Conservation (phyloP, 2,113 vertebrate species). For the Alligator sinensis region DNA sequence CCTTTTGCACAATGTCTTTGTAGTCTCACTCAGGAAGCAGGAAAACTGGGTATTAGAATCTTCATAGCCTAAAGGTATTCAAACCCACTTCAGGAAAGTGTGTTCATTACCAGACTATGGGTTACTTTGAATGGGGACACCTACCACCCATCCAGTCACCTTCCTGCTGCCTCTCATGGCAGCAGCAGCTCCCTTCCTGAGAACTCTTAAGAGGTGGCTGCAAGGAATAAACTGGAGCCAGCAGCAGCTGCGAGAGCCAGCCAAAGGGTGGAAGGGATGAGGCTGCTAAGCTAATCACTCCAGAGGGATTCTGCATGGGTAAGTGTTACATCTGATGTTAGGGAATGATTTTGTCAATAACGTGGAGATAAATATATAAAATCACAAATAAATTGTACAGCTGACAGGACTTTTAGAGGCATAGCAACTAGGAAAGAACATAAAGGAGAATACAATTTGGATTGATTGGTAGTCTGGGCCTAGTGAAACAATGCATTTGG, state of each 20-base stretch:
- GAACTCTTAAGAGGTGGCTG: neutral
- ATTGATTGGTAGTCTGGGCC: too few species aligned
- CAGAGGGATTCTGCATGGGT: neutral
- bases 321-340: neutral
- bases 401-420: fast-evolving
- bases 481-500: neutral
- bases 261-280: fast-evolving
- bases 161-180: neutral
- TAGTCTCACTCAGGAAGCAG: too few species aligned
- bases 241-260: neutral
- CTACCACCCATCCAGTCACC: neutral
- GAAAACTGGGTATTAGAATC: too few species aligned
- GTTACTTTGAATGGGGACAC: too few species aligned
- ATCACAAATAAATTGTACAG: neutral
- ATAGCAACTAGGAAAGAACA: neutral
- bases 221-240: neutral
- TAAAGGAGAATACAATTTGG: too few species aligned
- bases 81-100: too few species aligned
- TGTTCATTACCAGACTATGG: too few species aligned
- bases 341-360: neutral
- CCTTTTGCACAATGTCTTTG: too few species aligned
- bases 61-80: too few species aligned
- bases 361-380: neutral
- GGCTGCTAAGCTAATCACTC: neutral
- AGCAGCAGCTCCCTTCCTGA: neutral